Evolutionary conservation across 2,888 invertebrate species (phyloP).

Genomic region (Acleris sparsana): DNA sequence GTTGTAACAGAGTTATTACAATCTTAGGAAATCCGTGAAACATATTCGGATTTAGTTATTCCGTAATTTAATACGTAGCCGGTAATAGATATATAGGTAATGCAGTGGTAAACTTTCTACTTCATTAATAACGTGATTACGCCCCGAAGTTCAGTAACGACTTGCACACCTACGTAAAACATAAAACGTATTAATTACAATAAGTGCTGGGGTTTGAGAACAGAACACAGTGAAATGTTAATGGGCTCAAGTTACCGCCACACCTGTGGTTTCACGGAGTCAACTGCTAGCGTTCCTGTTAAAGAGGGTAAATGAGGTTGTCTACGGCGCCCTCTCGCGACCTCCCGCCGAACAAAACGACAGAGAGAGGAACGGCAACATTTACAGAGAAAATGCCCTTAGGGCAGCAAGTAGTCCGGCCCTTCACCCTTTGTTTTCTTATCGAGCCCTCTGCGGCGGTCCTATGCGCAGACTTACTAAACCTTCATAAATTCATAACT

Average conservation of each 20-base stretch:
- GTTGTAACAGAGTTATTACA: too few species aligned
- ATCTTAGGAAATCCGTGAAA: background rate
- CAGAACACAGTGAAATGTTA: conserved; percentile 68
- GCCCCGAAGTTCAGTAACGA: conserved; percentile 30
- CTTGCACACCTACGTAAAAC: conserved; percentile 33
- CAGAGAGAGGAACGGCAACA: conserved; percentile 68
- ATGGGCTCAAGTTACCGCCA: conserved; percentile 69
- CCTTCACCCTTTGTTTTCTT: conserved; percentile 75
- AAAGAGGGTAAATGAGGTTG: conserved; percentile 69
- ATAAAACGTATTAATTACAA: conserved; percentile 42
- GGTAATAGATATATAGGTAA: conserved; percentile 6
- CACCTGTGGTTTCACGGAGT: conserved; percentile 65
- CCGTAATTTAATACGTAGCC: background rate
- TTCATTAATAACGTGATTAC: conserved; percentile 35
- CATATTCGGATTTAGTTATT: background rate
- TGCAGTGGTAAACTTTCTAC: conserved; percentile 25
- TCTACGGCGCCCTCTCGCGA: conserved; percentile 66
- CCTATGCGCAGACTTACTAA: conserved; percentile 47
- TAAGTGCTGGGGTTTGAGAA: conserved; percentile 54
- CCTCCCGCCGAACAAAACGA: conserved; percentile 67
- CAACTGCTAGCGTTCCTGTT: conserved; percentile 58
- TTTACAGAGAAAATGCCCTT: conserved; percentile 75
- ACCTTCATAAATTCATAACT: conserved; percentile 50
- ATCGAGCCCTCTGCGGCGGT: conserved; percentile 53
- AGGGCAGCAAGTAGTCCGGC: conserved; percentile 61